Evolutionary conservation across 2,888 invertebrate genomes (phyloP).

Genomic region (Nemurella pictetii): DNA sequence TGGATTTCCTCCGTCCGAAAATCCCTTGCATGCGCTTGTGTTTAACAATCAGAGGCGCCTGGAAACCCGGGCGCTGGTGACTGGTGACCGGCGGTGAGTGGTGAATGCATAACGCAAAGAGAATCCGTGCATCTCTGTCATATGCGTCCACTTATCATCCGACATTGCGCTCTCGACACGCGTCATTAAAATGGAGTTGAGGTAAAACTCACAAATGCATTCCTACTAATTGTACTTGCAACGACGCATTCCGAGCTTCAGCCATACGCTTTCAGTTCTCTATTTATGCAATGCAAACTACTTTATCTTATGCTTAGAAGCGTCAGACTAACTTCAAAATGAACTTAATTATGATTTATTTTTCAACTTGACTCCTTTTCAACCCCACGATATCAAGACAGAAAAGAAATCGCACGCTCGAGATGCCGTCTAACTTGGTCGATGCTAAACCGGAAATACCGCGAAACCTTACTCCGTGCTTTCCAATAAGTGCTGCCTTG

Average conservation of each 20-base stretch:
- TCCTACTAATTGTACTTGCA: background rate
- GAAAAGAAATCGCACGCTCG: too few species aligned
- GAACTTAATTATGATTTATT: too few species aligned
- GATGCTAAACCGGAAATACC: background rate
- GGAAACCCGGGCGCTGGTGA: too few species aligned
- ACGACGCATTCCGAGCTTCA: background rate
- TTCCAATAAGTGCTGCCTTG: background rate
- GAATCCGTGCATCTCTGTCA: background rate
- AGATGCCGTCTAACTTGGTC: background rate
- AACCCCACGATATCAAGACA: too few species aligned
- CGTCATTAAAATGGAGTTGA: background rate
- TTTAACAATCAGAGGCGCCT: too few species aligned
- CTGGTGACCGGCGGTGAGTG: too few species aligned
- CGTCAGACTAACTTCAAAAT: too few species aligned
- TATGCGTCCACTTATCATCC: background rate
- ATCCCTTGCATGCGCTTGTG: background rate
- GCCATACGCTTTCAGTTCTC: too few species aligned
- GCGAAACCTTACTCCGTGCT: background rate
- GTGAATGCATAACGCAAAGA: background rate
- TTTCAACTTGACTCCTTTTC: too few species aligned
- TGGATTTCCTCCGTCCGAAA: background rate
- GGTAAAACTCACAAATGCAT: background rate
- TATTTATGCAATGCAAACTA: too few species aligned
- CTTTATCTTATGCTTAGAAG: too few species aligned
- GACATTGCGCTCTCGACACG: background rate